Conservation (phyloP, 2,797 vertebrate genomes). For the Crocidura indochinensis region DNA sequence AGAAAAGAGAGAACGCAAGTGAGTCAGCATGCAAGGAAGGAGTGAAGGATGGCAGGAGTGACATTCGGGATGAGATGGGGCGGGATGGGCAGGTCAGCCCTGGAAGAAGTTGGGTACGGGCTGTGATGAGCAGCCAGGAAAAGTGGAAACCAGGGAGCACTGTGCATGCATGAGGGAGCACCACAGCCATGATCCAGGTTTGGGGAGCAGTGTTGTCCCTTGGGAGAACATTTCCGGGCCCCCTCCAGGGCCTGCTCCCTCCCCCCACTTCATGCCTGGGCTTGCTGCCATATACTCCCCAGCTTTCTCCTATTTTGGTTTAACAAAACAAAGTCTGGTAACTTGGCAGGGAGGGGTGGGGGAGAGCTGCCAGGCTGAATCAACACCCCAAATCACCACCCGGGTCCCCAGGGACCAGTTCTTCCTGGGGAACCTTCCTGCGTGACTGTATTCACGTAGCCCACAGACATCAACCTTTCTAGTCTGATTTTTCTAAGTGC, state of each 20-base stretch:
- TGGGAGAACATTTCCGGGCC: conserved; percentile 39
- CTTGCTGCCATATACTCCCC: conserved; percentile 76
- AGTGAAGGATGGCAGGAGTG: no score
- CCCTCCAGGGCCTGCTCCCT: not conserved
- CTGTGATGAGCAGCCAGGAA: not conserved
- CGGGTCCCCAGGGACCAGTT: conserved; percentile 11
- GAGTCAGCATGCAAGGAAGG: no score
- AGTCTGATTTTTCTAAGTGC: not conserved
- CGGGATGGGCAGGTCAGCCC: no score
- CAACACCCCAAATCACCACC: conserved; percentile 49
- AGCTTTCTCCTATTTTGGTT: conserved; percentile 87
- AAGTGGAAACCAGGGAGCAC: not conserved
- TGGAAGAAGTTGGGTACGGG: no score
- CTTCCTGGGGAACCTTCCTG: not conserved
- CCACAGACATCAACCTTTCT: conserved; percentile 9
- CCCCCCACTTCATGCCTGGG: conserved; percentile 69
- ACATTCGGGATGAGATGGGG: no score
- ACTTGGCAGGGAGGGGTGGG: conserved; percentile 39
- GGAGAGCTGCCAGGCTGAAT: conserved; percentile 68
- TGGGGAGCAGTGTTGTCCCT: not conserved
- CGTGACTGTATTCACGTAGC: not conserved
- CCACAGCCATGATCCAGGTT: not conserved
- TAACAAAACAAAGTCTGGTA: conserved; percentile 83
- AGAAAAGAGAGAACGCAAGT: no score
- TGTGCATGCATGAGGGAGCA: not conserved